phyloP scores from a whole-genome alignment of 2,113 vertebrate genomes.

The Aviceda subcristata region DNA sequence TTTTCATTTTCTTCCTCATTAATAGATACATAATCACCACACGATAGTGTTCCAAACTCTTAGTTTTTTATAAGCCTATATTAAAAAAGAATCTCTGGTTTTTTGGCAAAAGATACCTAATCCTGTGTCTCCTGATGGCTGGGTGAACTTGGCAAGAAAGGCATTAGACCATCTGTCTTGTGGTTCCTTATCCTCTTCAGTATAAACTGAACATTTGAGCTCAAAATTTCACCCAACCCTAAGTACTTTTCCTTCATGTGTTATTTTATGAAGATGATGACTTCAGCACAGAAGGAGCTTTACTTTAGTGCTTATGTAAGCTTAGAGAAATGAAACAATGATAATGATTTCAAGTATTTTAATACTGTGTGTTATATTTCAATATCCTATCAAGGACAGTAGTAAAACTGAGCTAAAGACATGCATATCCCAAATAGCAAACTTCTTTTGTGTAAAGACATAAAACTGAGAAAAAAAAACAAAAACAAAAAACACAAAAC shows the following conservation, averaged over 20 bases:
- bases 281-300: background rate
- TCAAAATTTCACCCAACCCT: background rate
- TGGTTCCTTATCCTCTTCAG: background rate
- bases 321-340: background rate
- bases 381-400: background rate
- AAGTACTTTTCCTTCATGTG: background rate
- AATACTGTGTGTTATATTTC: background rate
- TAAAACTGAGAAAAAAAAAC: background rate
- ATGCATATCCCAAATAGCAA: rapidly evolving
- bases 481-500: too few relatives aligned
- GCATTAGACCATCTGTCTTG: constrained; percentile 31
- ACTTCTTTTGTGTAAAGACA: background rate
- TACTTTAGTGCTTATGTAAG: background rate
- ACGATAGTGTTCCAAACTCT: background rate
- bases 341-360: background rate
- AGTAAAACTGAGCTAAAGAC: background rate
- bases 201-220: background rate
- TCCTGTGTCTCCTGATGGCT: background rate
- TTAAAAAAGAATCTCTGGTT: background rate
- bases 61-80: background rate
- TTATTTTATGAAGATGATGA: background rate
- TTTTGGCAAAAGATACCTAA: background rate
- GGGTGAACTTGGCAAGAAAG: constrained; percentile 22
- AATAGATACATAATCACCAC: background rate
- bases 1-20: background rate